Conservation (phyloP, 1,140 invertebrate genomes). For the Dreissena rostriformis region DNA sequence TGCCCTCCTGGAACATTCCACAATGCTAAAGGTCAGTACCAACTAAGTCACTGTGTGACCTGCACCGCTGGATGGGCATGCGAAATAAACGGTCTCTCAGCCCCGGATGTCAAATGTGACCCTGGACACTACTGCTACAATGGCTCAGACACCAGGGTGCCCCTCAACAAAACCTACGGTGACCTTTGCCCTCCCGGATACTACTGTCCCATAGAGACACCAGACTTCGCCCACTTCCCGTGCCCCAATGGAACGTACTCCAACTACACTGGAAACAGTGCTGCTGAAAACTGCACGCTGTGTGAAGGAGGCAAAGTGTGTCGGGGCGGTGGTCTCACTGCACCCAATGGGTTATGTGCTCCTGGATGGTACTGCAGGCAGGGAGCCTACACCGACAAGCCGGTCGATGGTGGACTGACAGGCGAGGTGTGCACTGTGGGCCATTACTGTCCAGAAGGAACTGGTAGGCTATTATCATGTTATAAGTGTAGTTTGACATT, state of each 20-base stretch:
- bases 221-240: conserved; percentile 66
- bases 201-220: conserved; percentile 76
- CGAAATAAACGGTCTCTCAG: conserved; percentile 67
- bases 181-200: conserved; percentile 76
- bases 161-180: conserved; percentile 66
- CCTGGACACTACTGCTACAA: conserved; percentile 72
- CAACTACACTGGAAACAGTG: conserved; percentile 65
- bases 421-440: conserved; percentile 73
- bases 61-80: conserved; percentile 77
- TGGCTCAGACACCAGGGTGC: conserved; percentile 70
- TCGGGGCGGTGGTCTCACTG: conserved; percentile 69
- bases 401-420: conserved; percentile 74
- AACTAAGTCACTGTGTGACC: conserved; percentile 69
- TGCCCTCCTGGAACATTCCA: conserved; percentile 76
- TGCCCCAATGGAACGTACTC: conserved; percentile 78
- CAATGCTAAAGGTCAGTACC: conserved; percentile 67
- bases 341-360: conserved; percentile 74
- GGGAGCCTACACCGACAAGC: conserved; percentile 71
- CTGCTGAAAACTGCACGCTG: conserved; percentile 66
- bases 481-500: too few species aligned
- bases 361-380: conserved; percentile 75
- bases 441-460: conserved; percentile 75
- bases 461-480: conserved; percentile 56
- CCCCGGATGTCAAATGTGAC: conserved; percentile 63
- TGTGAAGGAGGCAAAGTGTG: conserved; percentile 76